Evolutionary conservation across 2,888 invertebrate species (phyloP), one percentile per base, ranked within the genome.

Genomic region (Argyresthia goedartella): DNA sequence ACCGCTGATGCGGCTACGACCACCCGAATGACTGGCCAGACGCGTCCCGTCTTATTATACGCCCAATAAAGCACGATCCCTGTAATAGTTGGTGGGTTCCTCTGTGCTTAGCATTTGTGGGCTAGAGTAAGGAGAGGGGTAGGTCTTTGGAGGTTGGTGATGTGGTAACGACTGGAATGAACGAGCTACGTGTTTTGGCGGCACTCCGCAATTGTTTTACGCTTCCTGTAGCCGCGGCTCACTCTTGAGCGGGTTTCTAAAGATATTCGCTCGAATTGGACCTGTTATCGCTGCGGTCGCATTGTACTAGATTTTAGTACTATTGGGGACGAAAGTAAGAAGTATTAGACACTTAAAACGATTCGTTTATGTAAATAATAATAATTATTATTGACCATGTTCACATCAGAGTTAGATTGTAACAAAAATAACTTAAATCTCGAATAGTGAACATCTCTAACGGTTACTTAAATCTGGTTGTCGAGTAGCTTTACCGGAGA

Each of bases 171-270:
- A 76, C 66, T 62, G 60, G 66, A 77, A 75, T 79, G 77, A 81
- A 80, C 77, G 75, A 72, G 73, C 64, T 77, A 81, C 81, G 81
- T 84, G 82, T 81, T 81, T 80, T 81, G 80, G 79, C 78, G 77
- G 74, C 69, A 71, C 56, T 68, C 65, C 67, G 58, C 73, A 78
- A 76, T 80, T 75, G 73, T 67, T 77, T 73, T 73, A 72, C 73
- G 73, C 69, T 66, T 69, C 65, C 63, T 59, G 61, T 60, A 57
- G 65, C 55, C 56, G 56, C 56, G 14, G 44, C 11, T 51, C 41
- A 46, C 36, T 51, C 46, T 34, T 25, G n/a, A 43, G 16, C 44
- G 44, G 14, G 10, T 44, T 47, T 25, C 25, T 25, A 25, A 25
- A 25, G 25, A 25, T 25, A 25, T 25, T 25, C 25, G 25, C 25